A percentile compares a stretch with the other conserved stretches of the same genome.
phyloP scores from a whole-genome alignment of 2,113 vertebrate species.

The Panthera leo region DNA sequence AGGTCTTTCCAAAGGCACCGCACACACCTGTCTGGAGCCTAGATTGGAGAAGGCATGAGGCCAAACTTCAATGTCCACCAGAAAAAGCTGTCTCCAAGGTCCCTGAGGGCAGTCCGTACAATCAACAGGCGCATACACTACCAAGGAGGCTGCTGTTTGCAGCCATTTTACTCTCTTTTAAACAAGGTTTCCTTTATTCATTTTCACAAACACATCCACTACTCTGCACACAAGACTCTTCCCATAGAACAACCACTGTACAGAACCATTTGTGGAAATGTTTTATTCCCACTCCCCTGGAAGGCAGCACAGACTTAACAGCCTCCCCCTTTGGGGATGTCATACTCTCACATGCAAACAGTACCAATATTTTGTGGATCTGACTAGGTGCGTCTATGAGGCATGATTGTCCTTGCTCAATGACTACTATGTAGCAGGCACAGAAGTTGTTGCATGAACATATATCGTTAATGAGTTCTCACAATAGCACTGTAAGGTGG shows the following conservation, averaged over 20 bases:
- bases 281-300: not conserved
- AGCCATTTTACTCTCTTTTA: not conserved
- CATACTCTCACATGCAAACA: not conserved
- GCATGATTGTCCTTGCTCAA: not conserved
- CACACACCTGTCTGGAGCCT: too few relatives aligned
- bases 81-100: too few relatives aligned
- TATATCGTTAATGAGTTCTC: not conserved
- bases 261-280: not conserved
- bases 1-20: too few relatives aligned
- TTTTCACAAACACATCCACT: not conserved
- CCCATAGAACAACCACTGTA: not conserved
- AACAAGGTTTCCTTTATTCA: not conserved
- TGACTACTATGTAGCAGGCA: not conserved
- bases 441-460: not conserved
- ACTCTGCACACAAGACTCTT: not conserved
- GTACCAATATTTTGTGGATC: not conserved
- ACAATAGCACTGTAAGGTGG: not conserved
- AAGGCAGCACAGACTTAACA: not conserved
- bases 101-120: too few relatives aligned
- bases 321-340: not conserved
- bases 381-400: not conserved
- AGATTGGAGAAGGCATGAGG: too few relatives aligned
- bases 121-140: too few relatives aligned
- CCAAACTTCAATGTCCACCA: too few relatives aligned
- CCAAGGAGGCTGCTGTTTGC: too few relatives aligned